A percentile compares a stretch with the other conserved stretches of the same genome.
phyloP scores from a whole-genome alignment of 1,140 invertebrate genomes.

The Lethrus apterus region DNA sequence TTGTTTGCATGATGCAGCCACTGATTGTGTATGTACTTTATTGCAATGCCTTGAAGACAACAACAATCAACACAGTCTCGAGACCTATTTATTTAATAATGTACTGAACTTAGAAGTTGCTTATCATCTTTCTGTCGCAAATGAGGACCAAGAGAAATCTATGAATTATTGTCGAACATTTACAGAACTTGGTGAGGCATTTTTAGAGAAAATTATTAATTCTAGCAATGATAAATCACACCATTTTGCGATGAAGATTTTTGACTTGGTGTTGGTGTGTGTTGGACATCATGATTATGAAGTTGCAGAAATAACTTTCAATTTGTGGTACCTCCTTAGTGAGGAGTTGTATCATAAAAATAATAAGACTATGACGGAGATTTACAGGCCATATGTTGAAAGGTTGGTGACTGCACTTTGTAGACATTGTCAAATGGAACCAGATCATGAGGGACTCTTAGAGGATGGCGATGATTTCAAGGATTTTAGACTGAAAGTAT shows the following conservation, averaged over 20 bases:
- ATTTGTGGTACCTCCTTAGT: constrained; percentile 92
- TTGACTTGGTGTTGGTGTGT: constrained; percentile 87
- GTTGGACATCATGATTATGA: constrained; percentile 97
- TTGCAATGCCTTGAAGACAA: constrained; percentile 72
- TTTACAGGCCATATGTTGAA: constrained; percentile 88
- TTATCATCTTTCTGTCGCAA: constrained; percentile 85
- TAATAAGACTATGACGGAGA: constrained; percentile 63
- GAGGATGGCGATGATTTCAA: constrained; percentile 77
- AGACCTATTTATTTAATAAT: constrained; percentile 72
- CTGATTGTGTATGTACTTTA: constrained; percentile 85
- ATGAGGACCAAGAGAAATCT: constrained; percentile 86
- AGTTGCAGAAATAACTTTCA: constrained; percentile 95
- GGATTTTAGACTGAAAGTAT: constrained; percentile 84
- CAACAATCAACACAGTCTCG: constrained; percentile 57
- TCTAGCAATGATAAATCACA: constrained; percentile 46
- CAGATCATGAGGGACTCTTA: constrained; percentile 84
- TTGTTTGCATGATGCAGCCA: constrained; percentile 80
- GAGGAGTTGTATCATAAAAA: constrained; percentile 90
- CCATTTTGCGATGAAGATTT: constrained; percentile 76
- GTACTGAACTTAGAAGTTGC: constrained; percentile 74
- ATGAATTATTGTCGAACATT: constrained; percentile 93
- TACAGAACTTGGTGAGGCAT: constrained; percentile 87
- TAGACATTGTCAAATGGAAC: constrained; percentile 84
- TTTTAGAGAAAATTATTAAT: constrained; percentile 75
- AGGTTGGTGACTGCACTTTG: constrained; percentile 76